These are phyloP conservation scores for Ceratina australensis DNA, from an alignment of 1,140 invertebrate species.

Conservation along the genomic window DNA sequence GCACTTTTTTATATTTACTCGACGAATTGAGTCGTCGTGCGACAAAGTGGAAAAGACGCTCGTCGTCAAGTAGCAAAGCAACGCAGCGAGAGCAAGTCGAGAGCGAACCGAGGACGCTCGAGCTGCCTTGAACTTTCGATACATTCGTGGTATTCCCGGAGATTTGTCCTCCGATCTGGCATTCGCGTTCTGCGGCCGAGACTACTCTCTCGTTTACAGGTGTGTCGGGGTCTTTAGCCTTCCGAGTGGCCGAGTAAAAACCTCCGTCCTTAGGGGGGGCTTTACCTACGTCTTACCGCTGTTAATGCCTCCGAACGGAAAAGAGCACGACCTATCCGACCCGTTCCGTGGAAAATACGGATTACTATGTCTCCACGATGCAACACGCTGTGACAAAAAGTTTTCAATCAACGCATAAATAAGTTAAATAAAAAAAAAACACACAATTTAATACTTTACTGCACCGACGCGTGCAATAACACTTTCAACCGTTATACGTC, in stretches of 20 bases:
- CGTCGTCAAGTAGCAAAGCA: background rate
- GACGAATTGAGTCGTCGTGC: background rate
- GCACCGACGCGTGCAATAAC: too few relatives aligned
- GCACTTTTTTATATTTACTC: too few relatives aligned
- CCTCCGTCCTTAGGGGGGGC: constrained; percentile 6
- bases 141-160: constrained; percentile 56
- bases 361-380: constrained; percentile 6
- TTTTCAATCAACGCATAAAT: too few relatives aligned
- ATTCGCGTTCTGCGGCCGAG: constrained; percentile 53
- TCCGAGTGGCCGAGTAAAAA: constrained; percentile 37
- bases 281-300: background rate
- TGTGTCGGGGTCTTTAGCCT: constrained; percentile 68
- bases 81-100: constrained; percentile 8
- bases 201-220: constrained; percentile 57
- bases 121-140: constrained; percentile 63
- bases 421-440: too few relatives aligned
- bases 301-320: constrained; percentile 7
- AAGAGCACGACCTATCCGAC: constrained; percentile 22
- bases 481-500: too few relatives aligned
- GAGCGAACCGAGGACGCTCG: constrained; percentile 29
- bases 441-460: too few relatives aligned
- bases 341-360: constrained; percentile 10
- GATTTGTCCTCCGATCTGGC: constrained; percentile 62
- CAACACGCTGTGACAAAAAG: background rate
- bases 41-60: background rate